Evolutionary conservation across 2,113 vertebrate species (phyloP).

Genomic region (Danionella cerebrum): DNA sequence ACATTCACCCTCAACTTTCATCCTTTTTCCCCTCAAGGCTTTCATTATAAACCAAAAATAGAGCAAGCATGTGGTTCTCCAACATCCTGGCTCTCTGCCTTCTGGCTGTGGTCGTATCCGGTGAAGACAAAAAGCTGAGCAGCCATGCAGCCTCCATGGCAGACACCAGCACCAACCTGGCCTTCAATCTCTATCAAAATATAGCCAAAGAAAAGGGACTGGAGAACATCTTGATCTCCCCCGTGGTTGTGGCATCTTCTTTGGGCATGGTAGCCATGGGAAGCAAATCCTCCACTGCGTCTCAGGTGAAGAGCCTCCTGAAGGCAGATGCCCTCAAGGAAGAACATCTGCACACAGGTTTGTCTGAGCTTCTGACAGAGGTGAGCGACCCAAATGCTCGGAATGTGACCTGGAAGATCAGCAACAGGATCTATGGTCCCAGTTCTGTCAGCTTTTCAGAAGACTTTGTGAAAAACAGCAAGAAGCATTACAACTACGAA

Average conservation of each 20-base stretch:
- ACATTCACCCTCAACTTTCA: no score
- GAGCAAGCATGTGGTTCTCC: constrained; percentile 72
- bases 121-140: constrained; percentile 73
- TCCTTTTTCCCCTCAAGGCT: constrained; percentile 41
- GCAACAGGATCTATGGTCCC: constrained; percentile 83
- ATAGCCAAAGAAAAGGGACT: constrained; percentile 82
- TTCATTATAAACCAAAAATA: constrained; percentile 26
- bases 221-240: constrained; percentile 92
- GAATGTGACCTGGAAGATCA: constrained; percentile 95
- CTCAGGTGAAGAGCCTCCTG: constrained; percentile 85
- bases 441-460: constrained; percentile 84
- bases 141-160: constrained; percentile 74
- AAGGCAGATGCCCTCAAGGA: constrained; percentile 80
- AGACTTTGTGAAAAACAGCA: constrained; percentile 88
- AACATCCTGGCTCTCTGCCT: constrained; percentile 61
- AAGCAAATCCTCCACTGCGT: constrained; percentile 77
- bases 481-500: constrained; percentile 91
- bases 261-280: constrained; percentile 86
- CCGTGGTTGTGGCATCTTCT: constrained; percentile 88
- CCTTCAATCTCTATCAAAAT: constrained; percentile 89
- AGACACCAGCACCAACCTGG: constrained; percentile 77
- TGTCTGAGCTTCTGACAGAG: constrained; percentile 82
- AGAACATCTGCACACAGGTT: constrained; percentile 77
- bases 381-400: constrained; percentile 79
- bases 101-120: constrained; percentile 53